These are phyloP conservation scores for Danaus chrysippus DNA, from an alignment of 2,888 invertebrate genomes.

Conservation along the genomic window DNA sequence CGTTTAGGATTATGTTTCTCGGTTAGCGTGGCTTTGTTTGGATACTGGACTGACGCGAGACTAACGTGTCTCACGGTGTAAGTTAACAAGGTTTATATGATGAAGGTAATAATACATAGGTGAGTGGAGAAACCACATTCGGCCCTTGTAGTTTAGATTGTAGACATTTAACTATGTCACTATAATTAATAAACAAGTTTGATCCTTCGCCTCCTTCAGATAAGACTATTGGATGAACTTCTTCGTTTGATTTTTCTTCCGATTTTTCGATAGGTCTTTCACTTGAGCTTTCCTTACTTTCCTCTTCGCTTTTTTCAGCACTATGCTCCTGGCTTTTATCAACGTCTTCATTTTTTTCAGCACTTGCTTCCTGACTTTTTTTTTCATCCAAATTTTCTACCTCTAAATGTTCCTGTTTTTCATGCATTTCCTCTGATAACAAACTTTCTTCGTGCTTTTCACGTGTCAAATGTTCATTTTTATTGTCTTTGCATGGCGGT, in stretches of 20 bases:
- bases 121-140: constrained; percentile 50
- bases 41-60: constrained; percentile 12
- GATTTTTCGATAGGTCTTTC: neutral
- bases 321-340: neutral
- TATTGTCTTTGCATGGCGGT: constrained; percentile 46
- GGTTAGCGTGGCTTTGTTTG: constrained; percentile 21
- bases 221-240: neutral
- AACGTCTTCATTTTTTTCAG: constrained; percentile 6
- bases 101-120: constrained; percentile 58
- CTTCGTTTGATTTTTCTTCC: constrained; percentile 4
- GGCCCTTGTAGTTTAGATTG: constrained; percentile 47
- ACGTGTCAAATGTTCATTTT: constrained; percentile 48
- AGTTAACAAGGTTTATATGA: constrained; percentile 37
- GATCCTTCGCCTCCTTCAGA: constrained; percentile 11
- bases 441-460: too few species aligned
- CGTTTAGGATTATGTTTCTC: constrained; percentile 18
- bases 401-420: constrained; percentile 19
- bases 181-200: constrained; percentile 44
- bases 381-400: constrained; percentile 27
- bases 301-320: constrained; percentile 8
- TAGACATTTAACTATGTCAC: constrained; percentile 59
- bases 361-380: constrained; percentile 17
- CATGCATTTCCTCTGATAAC: too few species aligned
- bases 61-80: constrained; percentile 3
- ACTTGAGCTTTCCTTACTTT: constrained; percentile 1